Evolutionary conservation across 2,888 invertebrate species (phyloP), one percentile per base, ranked within the genome.

Genomic region (Agrypnus murinus): DNA sequence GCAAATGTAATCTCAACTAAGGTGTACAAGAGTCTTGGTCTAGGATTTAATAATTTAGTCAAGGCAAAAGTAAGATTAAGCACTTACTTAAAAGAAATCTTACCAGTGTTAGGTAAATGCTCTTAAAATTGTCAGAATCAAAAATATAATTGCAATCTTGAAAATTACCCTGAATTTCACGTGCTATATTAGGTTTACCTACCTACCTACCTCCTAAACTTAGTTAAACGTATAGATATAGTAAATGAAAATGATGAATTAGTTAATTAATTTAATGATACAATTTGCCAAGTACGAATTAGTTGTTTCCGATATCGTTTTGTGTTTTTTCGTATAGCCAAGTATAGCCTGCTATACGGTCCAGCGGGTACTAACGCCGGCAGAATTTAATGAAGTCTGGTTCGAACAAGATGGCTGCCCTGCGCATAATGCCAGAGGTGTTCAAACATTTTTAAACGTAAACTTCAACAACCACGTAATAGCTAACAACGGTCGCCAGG

Each of bases 61-160:
- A 53, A 55, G 31, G 48, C 72, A 6, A 55, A 68, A 1, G 57
- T 25, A 12, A 59, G 64, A 32, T 50, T 76, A 43, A 71, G 8
- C 1, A 55, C 68, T 1, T 76, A 76, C 48, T 58, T 71, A 12
- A 64, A 66, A 1, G 19, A 72, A 15, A 38, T 4, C 10, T 31
- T 77, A 69, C n/a, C 64, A 32, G 57, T 71, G 1, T 32, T 71
- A 12, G 71, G 74, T 38, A 68, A 25, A 50, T 69, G 53, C 32
- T 68, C 9, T 48, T 48, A 70, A 64, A 59, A 8, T 15, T 68
- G 65, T 55, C 45, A 7, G 34, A 40, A 58, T 15, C 7, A 46
- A 1, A 0, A 9, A 8, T 45, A 64, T 2, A 19, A 40, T n/a
- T n/a, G n/a, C n/a, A n/a, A n/a, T n/a, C 5, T 69, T 4, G 19